phyloP scores from a whole-genome alignment of 2,797 vertebrate genomes.

The Bovichtus diacanthus region DNA sequence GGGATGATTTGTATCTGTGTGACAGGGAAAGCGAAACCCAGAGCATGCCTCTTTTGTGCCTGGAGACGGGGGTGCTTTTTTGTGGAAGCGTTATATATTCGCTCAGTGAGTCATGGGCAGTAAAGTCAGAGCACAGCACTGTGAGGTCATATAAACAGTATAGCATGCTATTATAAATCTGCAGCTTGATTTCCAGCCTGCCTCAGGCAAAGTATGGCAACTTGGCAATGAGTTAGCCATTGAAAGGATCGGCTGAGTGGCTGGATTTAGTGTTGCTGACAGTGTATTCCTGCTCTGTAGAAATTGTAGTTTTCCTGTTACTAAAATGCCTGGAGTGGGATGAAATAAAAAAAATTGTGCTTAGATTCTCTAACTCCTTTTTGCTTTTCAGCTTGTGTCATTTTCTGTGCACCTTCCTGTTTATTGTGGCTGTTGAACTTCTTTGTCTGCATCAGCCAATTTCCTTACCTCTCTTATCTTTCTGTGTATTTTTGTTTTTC shows the following conservation, averaged over 20 bases:
- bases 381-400: background rate
- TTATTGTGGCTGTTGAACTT: slow-evolving; percentile 3
- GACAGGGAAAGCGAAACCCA: slow-evolving; percentile 51
- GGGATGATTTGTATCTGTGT: slow-evolving; percentile 68
- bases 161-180: slow-evolving; percentile 78
- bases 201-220: slow-evolving; percentile 63
- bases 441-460: background rate
- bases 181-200: slow-evolving; percentile 72
- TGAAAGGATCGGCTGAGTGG: slow-evolving; percentile 56
- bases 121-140: slow-evolving; percentile 62
- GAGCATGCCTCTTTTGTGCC: slow-evolving; percentile 51
- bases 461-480: slow-evolving; percentile 21
- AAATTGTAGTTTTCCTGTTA: slow-evolving; percentile 59
- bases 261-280: slow-evolving; percentile 74
- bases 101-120: slow-evolving; percentile 66
- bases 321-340: slow-evolving; percentile 33
- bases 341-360: slow-evolving; percentile 21
- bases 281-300: slow-evolving; percentile 49
- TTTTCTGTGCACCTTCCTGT: slow-evolving; percentile 8
- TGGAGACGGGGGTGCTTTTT: slow-evolving; percentile 40
- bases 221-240: slow-evolving; percentile 61
- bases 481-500: slow-evolving; percentile 16
- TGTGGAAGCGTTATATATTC: slow-evolving; percentile 69
- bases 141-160: slow-evolving; percentile 79
- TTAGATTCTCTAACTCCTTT: slow-evolving; percentile 19